A percentile compares a stretch with the other conserved stretches of the same genome.
Conservation (phyloP, 2,113 vertebrate genomes). For the Chlorocebus sabaeus region DNA sequence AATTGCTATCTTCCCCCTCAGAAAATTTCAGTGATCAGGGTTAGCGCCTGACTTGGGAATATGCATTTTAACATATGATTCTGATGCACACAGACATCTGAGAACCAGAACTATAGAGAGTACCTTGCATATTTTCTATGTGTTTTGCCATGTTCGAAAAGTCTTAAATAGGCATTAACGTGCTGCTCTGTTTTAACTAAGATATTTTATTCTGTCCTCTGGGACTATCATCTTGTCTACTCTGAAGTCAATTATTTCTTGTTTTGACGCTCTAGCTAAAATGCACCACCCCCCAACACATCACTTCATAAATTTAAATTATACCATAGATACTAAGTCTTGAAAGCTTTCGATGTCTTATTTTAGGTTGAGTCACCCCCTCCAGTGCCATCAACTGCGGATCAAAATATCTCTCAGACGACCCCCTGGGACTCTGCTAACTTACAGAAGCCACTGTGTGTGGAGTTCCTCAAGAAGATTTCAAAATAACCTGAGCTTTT, state of each 20-base stretch:
- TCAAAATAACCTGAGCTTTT: not conserved
- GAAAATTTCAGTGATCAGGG: not conserved
- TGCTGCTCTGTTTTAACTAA: not conserved
- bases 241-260: slow-evolving; percentile 1
- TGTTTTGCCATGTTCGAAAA: not conserved
- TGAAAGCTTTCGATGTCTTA: not conserved
- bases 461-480: not conserved
- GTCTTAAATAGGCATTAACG: not conserved
- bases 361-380: not conserved
- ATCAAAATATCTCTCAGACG: not conserved
- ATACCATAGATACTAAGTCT: not conserved
- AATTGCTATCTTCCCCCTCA: not conserved
- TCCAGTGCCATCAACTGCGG: not conserved
- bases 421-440: not conserved
- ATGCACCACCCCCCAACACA: not conserved
- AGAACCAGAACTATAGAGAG: not conserved
- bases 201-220: not conserved
- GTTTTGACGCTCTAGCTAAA: not conserved
- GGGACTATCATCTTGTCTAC: not conserved
- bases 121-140: not conserved
- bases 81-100: not conserved
- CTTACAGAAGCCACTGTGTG: not conserved
- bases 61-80: not conserved
- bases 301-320: not conserved
- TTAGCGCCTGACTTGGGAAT: not conserved